These are phyloP conservation scores for Pogonocichla stellata DNA, from an alignment of 2,113 vertebrate genomes.

Conservation along the genomic window DNA sequence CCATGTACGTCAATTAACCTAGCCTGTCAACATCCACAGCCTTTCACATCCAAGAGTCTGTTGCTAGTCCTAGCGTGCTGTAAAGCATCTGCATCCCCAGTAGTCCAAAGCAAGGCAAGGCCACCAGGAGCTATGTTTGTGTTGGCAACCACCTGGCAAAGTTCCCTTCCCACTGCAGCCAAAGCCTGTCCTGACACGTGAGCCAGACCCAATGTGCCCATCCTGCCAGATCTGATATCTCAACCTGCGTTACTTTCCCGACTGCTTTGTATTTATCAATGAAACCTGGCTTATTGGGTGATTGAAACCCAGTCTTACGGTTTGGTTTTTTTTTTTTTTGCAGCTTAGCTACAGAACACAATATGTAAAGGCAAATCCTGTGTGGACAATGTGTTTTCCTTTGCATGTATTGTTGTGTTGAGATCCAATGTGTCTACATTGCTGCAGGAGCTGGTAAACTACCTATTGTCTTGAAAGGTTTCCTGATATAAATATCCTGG, in stretches of 20 bases:
- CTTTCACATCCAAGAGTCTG: background rate
- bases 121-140: background rate
- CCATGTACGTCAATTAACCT: accelerated
- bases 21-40: accelerated
- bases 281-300: background rate
- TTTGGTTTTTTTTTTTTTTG: background rate
- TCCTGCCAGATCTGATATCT: background rate
- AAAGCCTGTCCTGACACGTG: accelerated
- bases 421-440: background rate
- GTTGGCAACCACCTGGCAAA: background rate
- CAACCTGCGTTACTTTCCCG: background rate
- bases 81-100: background rate
- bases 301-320: accelerated
- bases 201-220: background rate
- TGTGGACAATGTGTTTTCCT: background rate
- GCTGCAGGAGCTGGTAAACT: background rate
- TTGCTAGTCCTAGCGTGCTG: background rate
- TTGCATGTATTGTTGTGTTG: background rate
- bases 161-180: background rate
- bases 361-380: background rate
- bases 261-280: background rate
- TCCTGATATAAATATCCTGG: background rate
- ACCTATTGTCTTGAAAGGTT: accelerated
- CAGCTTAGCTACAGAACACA: background rate
- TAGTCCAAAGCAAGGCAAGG: background rate